Evolutionary conservation across 2,888 invertebrate genomes (phyloP).

Genomic region (Eupeodes luniger): DNA sequence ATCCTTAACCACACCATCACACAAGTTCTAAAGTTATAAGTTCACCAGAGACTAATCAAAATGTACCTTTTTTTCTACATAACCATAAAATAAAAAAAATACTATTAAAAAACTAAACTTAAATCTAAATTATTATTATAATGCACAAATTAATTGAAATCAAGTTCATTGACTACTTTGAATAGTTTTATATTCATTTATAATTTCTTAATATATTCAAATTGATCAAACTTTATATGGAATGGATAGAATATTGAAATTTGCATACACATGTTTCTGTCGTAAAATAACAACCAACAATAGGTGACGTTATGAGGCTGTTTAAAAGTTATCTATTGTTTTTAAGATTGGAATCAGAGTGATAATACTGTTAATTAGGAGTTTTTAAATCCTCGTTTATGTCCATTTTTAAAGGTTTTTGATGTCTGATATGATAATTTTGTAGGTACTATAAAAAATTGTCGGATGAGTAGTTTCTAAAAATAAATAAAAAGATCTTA

Average conservation of each 20-base stretch:
- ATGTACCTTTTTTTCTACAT: constrained; percentile 25
- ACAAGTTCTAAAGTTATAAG: background rate
- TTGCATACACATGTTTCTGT: constrained; percentile 1
- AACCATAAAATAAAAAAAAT: constrained; percentile 1
- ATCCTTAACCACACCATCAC: background rate
- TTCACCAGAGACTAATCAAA: constrained; percentile 24
- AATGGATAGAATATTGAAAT: background rate
- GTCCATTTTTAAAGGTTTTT: background rate
- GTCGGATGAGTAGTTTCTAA: background rate
- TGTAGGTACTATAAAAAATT: background rate
- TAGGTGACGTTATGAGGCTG: constrained; percentile 9
- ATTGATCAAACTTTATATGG: background rate
- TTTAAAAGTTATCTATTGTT: background rate
- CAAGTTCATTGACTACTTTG: constrained; percentile 36
- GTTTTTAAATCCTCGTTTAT: constrained; percentile 4
- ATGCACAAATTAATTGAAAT: constrained; percentile 11
- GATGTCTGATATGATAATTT: constrained; percentile 2
- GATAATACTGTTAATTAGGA: background rate
- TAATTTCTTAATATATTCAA: constrained; percentile 17
- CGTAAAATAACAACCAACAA: background rate
- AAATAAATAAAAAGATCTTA: too few relatives aligned
- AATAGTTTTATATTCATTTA: constrained; percentile 4
- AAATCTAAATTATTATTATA: constrained; percentile 2
- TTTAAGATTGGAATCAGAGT: constrained; percentile 4
- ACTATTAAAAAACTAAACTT: background rate